These are phyloP conservation scores for Lithophane leautieri DNA, from an alignment of 2,888 invertebrate genomes.

Conservation along the genomic window DNA sequence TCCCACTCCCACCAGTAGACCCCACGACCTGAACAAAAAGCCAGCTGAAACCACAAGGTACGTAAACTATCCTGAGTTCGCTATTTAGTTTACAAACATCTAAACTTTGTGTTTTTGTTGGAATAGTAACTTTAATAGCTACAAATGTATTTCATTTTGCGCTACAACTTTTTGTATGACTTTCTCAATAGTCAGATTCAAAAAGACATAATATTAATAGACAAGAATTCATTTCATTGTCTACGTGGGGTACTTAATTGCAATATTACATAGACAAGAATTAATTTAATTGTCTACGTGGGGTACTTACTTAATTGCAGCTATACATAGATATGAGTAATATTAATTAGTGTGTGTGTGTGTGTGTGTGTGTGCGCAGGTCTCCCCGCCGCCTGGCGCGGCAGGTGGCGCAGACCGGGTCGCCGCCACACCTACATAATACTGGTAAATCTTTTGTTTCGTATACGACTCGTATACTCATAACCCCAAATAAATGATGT, in stretches of 20 bases:
- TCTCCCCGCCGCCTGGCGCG: slow-evolving; percentile 84
- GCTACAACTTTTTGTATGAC: background rate
- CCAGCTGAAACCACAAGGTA: slow-evolving; percentile 76
- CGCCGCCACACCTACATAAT: slow-evolving; percentile 73
- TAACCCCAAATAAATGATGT: too few relatives aligned
- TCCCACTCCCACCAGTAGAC: slow-evolving; percentile 69
- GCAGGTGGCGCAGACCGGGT: slow-evolving; percentile 83
- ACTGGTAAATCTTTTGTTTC: slow-evolving; percentile 29
- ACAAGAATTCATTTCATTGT: too few relatives aligned
- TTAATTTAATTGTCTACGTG: too few relatives aligned
- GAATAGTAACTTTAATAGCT: too few relatives aligned
- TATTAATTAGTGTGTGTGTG: background rate
- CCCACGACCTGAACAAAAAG: slow-evolving; percentile 80
- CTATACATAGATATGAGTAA: too few relatives aligned
- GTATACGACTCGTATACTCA: background rate
- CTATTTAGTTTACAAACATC: too few relatives aligned
- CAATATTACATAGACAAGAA: too few relatives aligned
- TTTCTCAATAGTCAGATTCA: too few relatives aligned
- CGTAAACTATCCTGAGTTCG: background rate
- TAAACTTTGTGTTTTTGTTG: too few relatives aligned
- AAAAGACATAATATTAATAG: too few relatives aligned
- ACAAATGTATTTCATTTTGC: background rate
- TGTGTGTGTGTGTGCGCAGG: slow-evolving; percentile 56
- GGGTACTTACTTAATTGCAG: too few relatives aligned
- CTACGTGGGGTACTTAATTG: too few relatives aligned